Evolutionary conservation across 2,113 vertebrate genomes (phyloP), one percentile per base, ranked within the genome.

Genomic region (Salvelinus sp.): DNA sequence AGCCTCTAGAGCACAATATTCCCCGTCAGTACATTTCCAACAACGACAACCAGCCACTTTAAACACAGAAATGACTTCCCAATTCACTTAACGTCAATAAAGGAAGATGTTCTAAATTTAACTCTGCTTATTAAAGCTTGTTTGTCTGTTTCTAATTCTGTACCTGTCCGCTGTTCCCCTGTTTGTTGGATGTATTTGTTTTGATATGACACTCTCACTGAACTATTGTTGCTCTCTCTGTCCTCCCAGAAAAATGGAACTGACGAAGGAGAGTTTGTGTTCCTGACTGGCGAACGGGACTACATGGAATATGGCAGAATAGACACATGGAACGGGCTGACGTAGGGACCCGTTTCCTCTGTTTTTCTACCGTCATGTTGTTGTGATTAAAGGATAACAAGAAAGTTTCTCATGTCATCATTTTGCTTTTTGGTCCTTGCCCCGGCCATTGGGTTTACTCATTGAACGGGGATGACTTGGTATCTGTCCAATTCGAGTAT

Each of bases 251-350:
- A 96, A 96, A 99, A 99, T 6, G 96, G 96, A 75, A 96, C 95
- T 0, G 95, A 95, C 76, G 97, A 99, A 73, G 98, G 97, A 69
- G 95, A 97, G 63, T 99, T 98, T 84, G 93, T 98, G 80, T 96
- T 97, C 81, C 90, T 96, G 70, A 98, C 95, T 0, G 98, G 98
- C 20, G 93, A 96, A 76, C 87, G 91, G 0, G 93, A 82, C 91
- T 99, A 98, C 87, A 83, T 96, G 87, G 94, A 99, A 86, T 99
- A 96, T 74, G 93, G 96, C 54, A 96, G 94, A 85, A 97, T 99
- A 64, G 93, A 97, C 87, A 94, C 96, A 7, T 99, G 98, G 98
- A 97, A 94, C n/a, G 96, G 95, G 74, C 89, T 96, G 89, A 95
- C 94, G 98, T 98, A 94, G 47, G 3, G 25, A 14, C 5, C 75